phyloP scores from a whole-genome alignment of 1,140 invertebrate species.

The Reticulitermes speratus region DNA sequence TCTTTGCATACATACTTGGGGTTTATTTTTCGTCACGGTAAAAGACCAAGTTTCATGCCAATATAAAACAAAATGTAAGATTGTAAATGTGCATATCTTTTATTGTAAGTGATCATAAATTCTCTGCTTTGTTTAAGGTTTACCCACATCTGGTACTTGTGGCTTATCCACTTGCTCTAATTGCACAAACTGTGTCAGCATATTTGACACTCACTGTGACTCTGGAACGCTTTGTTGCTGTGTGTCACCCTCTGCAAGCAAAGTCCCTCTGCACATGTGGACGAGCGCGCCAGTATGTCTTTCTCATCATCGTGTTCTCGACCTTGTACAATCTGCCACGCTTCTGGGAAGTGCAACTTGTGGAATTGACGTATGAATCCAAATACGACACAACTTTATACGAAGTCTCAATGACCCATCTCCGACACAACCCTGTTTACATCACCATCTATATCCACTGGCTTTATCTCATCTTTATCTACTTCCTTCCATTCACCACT shows the following conservation, averaged over 20 bases:
- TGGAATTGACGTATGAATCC: slow-evolving; percentile 40
- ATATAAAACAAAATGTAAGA: no score
- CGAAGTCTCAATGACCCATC: slow-evolving; percentile 64
- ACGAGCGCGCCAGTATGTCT: slow-evolving; percentile 79
- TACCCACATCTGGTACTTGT: slow-evolving; percentile 79
- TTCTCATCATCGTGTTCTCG: slow-evolving; percentile 78
- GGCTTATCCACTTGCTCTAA: slow-evolving; percentile 83
- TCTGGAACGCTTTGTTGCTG: slow-evolving; percentile 92
- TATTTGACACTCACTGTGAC: slow-evolving; percentile 95
- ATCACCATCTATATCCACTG: slow-evolving; percentile 87
- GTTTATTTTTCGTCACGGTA: no score
- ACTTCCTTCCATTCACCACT: slow-evolving; percentile 82
- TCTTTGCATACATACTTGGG: no score
- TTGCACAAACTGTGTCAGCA: slow-evolving; percentile 89
- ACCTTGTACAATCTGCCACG: slow-evolving; percentile 84
- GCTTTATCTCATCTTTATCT: slow-evolving; percentile 90
- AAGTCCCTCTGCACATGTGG: slow-evolving; percentile 88
- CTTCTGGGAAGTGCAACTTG: slow-evolving; percentile 44
- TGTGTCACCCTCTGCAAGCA: slow-evolving; percentile 89
- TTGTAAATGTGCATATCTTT: no score
- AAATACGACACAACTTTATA: slow-evolving; percentile 64
- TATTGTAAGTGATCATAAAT: no score
- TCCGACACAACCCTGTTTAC: slow-evolving; percentile 73
- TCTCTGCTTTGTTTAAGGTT: slow-evolving; percentile 44
- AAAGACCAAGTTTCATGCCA: no score